Base-by-base conservation (phyloP, 1,140 invertebrate species). In the Drosophila lowei region DNA sequence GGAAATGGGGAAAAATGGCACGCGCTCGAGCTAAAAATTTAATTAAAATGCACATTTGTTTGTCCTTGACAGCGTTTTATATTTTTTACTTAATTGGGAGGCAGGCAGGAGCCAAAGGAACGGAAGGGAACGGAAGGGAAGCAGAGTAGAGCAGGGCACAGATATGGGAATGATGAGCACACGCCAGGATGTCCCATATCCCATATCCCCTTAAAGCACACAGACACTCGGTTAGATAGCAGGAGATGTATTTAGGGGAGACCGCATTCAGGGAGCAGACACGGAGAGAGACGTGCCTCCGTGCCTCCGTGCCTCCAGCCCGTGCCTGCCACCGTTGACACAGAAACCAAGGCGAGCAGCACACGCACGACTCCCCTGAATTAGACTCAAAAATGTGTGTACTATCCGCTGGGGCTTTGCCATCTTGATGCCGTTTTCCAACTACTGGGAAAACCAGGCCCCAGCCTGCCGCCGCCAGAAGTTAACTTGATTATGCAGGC, bases 21-120 rank as follows among this genome's bases (percentile, higher is more conserved):
- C 42, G 60, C 48, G 52, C 53, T 46, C 59, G 48, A 76, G 53
- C 59, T 78, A 73, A 66, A 88, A 88, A 88, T 88, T 88, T 88
- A 88, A 88, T 88, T 88, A 88, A 88, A 88, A 88, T 88, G 75
- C 83, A 83, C 83, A 88, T 88, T 88, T 79, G 67, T 65, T 72
- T 72, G 71, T 88, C 83, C 83, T 88, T 88, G 83, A 79, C 83
- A 88, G 83, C 66, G 72, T 88, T 88, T 83, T 86, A 76, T 83
- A 83, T 74, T 88, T 81, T 79, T 79, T 72, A 72, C 61, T 80
- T 85, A 86, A 86, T 86, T 86, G 81, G 81, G 57, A 84, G 75
- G 47, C 50, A 61, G 23, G 9, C 72, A 59, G 18, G 18, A 18
- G 73, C 50, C 66, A 25, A 77, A 71, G 59, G 21, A 13, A 38